These are phyloP conservation scores for Sylvia atricapilla DNA, from an alignment of 2,113 vertebrate genomes.

Conservation along the genomic window DNA sequence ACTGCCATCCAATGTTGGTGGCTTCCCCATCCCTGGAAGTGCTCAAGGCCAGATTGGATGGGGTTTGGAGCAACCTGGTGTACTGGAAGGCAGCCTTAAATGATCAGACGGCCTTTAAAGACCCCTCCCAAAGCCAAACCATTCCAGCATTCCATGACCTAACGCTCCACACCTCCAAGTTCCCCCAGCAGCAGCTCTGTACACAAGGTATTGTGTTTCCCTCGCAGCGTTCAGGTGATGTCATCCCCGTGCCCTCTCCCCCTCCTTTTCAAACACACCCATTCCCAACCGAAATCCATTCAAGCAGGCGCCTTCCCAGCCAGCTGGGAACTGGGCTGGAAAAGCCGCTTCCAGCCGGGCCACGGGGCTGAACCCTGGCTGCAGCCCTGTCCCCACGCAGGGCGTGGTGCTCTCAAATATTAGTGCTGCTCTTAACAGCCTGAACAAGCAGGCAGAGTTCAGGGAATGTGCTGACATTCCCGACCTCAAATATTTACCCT, in stretches of 20 bases:
- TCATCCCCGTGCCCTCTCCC: not conserved
- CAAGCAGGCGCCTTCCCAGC: not conserved
- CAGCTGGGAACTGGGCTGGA: slow-evolving; percentile 2
- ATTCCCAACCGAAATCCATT: not conserved
- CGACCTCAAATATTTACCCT: slow-evolving; percentile 65
- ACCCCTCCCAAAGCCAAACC: not conserved
- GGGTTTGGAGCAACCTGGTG: not conserved
- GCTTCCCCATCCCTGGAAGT: not conserved
- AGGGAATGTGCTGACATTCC: slow-evolving; percentile 53
- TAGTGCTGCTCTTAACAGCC: slow-evolving; percentile 57
- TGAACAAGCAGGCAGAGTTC: slow-evolving; percentile 61
- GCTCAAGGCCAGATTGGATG: not conserved
- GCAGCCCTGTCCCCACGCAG: not conserved
- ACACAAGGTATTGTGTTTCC: not conserved
- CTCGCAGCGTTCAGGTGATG: not conserved
- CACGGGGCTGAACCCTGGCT: not conserved
- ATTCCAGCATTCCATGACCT: not conserved
- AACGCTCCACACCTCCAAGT: not conserved
- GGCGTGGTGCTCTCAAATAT: slow-evolving; percentile 66
- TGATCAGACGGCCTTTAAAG: not conserved
- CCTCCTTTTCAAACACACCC: not conserved
- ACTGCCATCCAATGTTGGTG: rapidly evolving
- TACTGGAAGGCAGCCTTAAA: not conserved
- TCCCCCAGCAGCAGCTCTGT: not conserved
- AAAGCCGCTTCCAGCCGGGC: not conserved